Base-by-base conservation (phyloP, 2,797 vertebrate genomes). In the Acipenser transmontanus region DNA sequence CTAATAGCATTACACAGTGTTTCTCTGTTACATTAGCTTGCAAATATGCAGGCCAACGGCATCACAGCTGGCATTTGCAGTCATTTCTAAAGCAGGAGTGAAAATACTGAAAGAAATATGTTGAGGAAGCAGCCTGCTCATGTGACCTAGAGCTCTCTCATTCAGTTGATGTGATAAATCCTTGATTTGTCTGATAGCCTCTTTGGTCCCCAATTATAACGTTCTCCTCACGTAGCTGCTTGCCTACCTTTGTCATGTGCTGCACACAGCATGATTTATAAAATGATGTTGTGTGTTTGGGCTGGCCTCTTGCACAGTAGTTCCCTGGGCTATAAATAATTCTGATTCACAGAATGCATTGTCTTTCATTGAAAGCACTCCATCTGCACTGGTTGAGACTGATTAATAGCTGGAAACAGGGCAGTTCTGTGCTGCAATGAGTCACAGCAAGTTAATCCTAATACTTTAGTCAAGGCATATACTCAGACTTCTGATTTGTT, bases 131-230 rank as follows among this genome's bases (percentile, higher is more conserved):
- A 9, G 52, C 52, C 7, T 9, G 52, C 52, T 54, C 52, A 54
- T 54, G 52, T 54, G 52, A 54, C 52, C 52, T n/a, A 54, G 52
- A 54, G 52, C 52, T 54, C 52, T 54, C 52, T 54, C 52, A 54
- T 54, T 54, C 52, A 54, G 52, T 3, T 54, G 52, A 54, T 54
- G 52, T 54, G 52, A 1, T 54, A 54, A 54, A 54, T 54, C 52
- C 52, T 54, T 54, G 7, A 9, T n/a, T 54, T 54, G 52, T 54
- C 9, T 54, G 52, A 54, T n/a, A n/a, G 52, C 52, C 52, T 7
- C 52, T 34, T 34, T 3, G 1, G 52, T 54, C 52, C 52, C 52
- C 52, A 54, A 8, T 54, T 54, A 8, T 54, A 54, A n/a, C 6
- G 7, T 54, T 54, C 52, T 54, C 7, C 52, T 54, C 52, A 3